These are phyloP conservation scores for Hippoglossus hippoglossus DNA, from an alignment of 2,797 vertebrate species.

Conservation along the genomic window DNA sequence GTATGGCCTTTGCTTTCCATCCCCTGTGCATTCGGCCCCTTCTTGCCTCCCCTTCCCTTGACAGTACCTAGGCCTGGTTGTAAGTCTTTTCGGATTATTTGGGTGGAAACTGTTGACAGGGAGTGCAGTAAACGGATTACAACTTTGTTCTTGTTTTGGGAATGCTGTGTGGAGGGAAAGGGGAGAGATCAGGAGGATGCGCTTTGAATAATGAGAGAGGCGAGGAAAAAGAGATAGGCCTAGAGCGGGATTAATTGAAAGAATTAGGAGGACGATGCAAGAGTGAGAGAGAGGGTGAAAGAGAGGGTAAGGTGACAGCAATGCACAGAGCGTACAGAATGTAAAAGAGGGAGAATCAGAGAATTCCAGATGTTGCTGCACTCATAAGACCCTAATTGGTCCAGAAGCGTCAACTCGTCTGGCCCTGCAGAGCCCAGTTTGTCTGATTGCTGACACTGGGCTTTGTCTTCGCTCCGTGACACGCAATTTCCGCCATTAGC, in stretches of 20 bases:
- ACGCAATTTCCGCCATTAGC: slow-evolving; percentile 60
- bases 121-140: slow-evolving; percentile 85
- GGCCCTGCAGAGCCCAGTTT: slow-evolving; percentile 62
- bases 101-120: slow-evolving; percentile 82
- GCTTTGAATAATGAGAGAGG: slow-evolving; percentile 71
- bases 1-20: slow-evolving; percentile 17
- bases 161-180: slow-evolving; percentile 66
- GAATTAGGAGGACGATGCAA: slow-evolving; percentile 59
- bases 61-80: slow-evolving; percentile 75
- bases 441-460: slow-evolving; percentile 69
- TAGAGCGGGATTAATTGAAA: slow-evolving; percentile 61
- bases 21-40: slow-evolving; percentile 64
- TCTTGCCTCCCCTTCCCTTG: slow-evolving; percentile 62
- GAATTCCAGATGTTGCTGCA: slow-evolving; percentile 65
- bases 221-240: slow-evolving; percentile 44
- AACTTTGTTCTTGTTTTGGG: slow-evolving; percentile 83
- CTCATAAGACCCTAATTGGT: slow-evolving; percentile 70
- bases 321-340: slow-evolving; percentile 33
- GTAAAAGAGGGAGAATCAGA: slow-evolving; percentile 31
- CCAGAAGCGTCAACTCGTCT: slow-evolving; percentile 64
- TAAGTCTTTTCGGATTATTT: slow-evolving; percentile 84
- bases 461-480: slow-evolving; percentile 64
- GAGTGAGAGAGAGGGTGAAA: slow-evolving; percentile 56
- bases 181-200: slow-evolving; percentile 71
- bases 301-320: slow-evolving; percentile 65